Base-by-base conservation (phyloP, 2,888 invertebrate species). In the Uropetala carovei region DNA sequence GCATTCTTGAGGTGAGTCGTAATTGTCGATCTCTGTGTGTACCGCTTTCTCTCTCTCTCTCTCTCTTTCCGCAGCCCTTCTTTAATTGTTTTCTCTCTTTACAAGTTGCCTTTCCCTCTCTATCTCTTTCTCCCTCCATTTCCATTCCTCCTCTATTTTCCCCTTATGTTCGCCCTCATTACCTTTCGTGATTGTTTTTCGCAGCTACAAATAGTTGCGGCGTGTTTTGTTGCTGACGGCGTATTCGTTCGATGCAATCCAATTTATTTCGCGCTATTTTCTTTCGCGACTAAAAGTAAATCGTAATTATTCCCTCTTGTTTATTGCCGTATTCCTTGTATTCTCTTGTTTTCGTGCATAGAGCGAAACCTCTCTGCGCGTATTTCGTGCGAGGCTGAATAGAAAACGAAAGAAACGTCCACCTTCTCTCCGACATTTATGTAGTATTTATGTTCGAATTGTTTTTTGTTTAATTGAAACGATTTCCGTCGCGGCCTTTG, bases 1-100 rank as follows among this genome's bases (percentile, higher is more conserved):
- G 43, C 89, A 89, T 89, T 89, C 89, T 89, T 89, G 89, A 89
- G 89, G 89, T 89, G 59, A 89, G 64, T 89, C 89, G 89, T 89
- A 89, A 89, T 89, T 89, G 89, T 89, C 89, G 89, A 89, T 89
- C 60, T 30, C 89, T n/a, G 5, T 83, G 60, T 9, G 59, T 60
- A 27, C 86, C 16, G 60, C 86, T 60, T 43, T 64, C 89, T 64
- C 64, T 30, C 60, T 30, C 59, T 30, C 30, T n/a, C 43, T 43
- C 30, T 89, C 43, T 64, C 30, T 89, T 27, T 30, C 89, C 89
- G 43, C 43, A 43, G n/a, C 43, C 57, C 83, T 56, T 18, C 83
- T 83, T 83, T 83, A 43, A 83, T 57, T 83, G 43, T 57, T 14
- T 56, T n/a, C 83, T 18, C 57, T 57, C 56, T 83, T 57, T 14